A percentile compares a stretch with the other conserved stretches of the same genome.
Conservation (phyloP, 2,888 invertebrate species). For the Syrista parreyssii region DNA sequence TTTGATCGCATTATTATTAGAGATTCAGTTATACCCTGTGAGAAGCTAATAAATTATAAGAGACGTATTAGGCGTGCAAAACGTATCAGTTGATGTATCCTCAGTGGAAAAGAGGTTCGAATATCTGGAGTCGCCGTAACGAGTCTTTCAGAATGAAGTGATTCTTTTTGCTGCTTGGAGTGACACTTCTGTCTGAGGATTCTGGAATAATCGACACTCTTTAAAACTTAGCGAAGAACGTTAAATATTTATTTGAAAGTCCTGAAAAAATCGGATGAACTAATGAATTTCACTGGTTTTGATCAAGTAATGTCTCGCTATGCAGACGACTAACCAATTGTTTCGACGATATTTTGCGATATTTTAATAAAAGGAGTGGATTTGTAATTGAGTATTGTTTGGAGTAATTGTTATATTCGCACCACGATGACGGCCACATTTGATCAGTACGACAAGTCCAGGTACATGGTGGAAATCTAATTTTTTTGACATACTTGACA, state of each 20-base stretch:
- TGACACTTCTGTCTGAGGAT: background rate
- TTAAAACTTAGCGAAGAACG: background rate
- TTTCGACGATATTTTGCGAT: constrained; percentile 24
- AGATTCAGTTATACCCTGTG: background rate
- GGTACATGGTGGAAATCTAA: constrained; percentile 60
- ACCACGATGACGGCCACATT: constrained; percentile 74
- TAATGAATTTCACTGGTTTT: constrained; percentile 10
- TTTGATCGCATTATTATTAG: background rate
- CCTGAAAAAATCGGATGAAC: background rate
- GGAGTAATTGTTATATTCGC: background rate
- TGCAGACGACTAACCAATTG: constrained; percentile 19
- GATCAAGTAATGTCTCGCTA: constrained; percentile 27
- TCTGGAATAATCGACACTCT: background rate
- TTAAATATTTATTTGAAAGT: background rate
- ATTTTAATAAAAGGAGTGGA: constrained; percentile 30
- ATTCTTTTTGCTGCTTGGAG: constrained; percentile 11
- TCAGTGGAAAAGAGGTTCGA: background rate
- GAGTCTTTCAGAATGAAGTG: constrained; percentile 13
- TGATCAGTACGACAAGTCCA: constrained; percentile 77
- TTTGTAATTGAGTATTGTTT: background rate
- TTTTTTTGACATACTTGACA: background rate
- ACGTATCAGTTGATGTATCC: background rate
- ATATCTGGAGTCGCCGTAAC: background rate
- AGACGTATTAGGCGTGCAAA: background rate
- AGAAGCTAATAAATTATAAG: background rate